Conservation (phyloP, 2,113 vertebrate genomes). For the Rhinichthys klamathensis region DNA sequence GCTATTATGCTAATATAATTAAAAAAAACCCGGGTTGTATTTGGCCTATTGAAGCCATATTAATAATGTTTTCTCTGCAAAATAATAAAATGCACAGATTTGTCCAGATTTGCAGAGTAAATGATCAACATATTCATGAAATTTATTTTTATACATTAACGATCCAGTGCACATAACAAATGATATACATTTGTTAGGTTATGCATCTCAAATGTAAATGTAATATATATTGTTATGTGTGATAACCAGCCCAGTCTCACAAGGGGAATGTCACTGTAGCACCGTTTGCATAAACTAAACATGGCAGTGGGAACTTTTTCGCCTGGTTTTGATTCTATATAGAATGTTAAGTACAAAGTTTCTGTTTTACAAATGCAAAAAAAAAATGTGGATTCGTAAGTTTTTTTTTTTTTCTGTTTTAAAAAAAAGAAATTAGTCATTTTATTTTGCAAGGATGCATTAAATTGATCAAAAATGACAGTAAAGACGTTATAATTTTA, state of each 20-base stretch:
- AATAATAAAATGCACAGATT: neutral
- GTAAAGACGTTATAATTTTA: too few relatives aligned
- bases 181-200: neutral
- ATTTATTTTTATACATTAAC: neutral
- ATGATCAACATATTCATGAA: neutral
- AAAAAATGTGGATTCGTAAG: too few relatives aligned
- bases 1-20: neutral
- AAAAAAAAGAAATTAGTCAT: too few relatives aligned
- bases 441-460: too few relatives aligned
- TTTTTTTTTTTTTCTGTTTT: too few relatives aligned
- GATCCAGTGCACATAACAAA: neutral
- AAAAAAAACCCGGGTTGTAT: neutral
- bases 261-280: neutral
- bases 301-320: too few relatives aligned
- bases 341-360: too few relatives aligned
- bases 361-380: too few relatives aligned
- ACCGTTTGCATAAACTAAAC: neutral
- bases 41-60: neutral
- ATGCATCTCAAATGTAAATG: neutral
- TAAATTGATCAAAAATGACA: too few relatives aligned
- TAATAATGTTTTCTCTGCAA: neutral
- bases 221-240: constrained; percentile 6
- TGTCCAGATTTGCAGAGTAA: neutral
- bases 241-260: neutral
- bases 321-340: too few relatives aligned